Conservation (phyloP, 1,140 invertebrate genomes). For the Steinernema khuongi region DNA sequence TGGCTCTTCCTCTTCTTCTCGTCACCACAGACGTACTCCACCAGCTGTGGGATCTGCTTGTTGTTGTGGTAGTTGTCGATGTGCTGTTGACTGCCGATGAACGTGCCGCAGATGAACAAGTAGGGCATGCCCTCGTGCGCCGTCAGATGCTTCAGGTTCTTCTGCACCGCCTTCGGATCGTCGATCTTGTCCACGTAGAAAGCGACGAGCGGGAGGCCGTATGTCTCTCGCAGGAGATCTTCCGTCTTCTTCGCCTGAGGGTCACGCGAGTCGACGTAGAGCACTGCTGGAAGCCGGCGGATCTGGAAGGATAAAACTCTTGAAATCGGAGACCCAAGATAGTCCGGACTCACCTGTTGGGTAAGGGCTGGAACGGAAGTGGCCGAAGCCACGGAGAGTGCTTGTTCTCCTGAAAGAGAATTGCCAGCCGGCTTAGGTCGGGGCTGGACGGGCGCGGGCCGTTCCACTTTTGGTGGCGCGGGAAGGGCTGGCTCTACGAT, state of each 20-base stretch:
- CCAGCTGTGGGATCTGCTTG: slow-evolving; percentile 49
- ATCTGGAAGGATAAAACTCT: slow-evolving; percentile 44
- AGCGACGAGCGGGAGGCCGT: slow-evolving; percentile 55
- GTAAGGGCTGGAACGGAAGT: slow-evolving; percentile 54
- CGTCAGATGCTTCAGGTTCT: slow-evolving; percentile 52
- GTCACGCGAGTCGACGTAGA: slow-evolving; percentile 52
- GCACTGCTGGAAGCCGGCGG: slow-evolving; percentile 54
- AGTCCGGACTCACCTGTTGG: slow-evolving; percentile 42
- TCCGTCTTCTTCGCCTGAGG: slow-evolving; percentile 42
- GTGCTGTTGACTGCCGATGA: slow-evolving; percentile 57
- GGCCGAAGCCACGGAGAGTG: slow-evolving; percentile 24
- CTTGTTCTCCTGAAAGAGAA: slow-evolving; percentile 24
- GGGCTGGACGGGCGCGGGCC: not conserved
- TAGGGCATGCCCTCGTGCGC: slow-evolving; percentile 56
- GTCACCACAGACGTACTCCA: slow-evolving; percentile 57
- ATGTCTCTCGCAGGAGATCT: slow-evolving; percentile 50
- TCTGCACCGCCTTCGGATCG: slow-evolving; percentile 43
- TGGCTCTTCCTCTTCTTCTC: slow-evolving; percentile 49
- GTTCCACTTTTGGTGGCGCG: not conserved
- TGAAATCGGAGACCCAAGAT: not conserved
- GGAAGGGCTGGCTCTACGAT: slow-evolving; percentile 7
- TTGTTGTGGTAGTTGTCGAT: slow-evolving; percentile 56
- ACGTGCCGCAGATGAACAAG: slow-evolving; percentile 58
- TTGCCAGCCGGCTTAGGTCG: slow-evolving; percentile 18
- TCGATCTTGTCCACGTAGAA: slow-evolving; percentile 59